Base-by-base conservation (phyloP, 35 echinoderm and acorn worm species). In the Apostichopus californicus region DNA sequence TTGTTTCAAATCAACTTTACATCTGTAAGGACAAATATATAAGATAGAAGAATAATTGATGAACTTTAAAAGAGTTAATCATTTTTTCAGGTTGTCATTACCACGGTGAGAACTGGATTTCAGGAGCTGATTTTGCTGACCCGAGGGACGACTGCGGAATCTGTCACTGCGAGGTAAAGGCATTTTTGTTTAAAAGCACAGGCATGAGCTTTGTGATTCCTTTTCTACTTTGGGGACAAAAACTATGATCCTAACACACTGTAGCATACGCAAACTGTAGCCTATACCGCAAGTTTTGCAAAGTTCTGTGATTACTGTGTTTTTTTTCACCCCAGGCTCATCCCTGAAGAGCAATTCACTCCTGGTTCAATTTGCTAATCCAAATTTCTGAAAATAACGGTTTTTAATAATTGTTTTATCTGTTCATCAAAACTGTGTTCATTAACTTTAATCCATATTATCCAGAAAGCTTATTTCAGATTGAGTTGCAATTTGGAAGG, bases 51-150 rank as follows among this genome's bases (percentile, higher is more conserved):
- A 34, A 34, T 34, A 34, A 34, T 34, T 34, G 1, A 34, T 34
- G 28, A 34, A 34, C 28, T 34, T 34, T 34, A 34, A 34, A 34
- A 34, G 28, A 34, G 28, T 34, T 34, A 34, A 34, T 34, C 28
- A 0, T 34, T 0, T 34, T 25, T 56, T n/a, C 58, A 80, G 95
- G 92, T 23, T 96, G 95, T 75, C 77, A 81, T 4, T 96, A 91
- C 65, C 46, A 82, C 52, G 81, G 60, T 96, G 68, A 77, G 10
- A 75, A 93, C n/a, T 91, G 89, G 9, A 80, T 86, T 8, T 85
- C 90, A 65, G 95, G 95, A 18, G 55, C 88, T 8, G 65, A 82
- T 21, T 93, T 96, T 96, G 93, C 90, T 11, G 86, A 96, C 86
- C 95, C 95, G 1, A 87, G 78, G 5, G 82, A 96, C 73, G 78